These are phyloP conservation scores for Dicerorhinus sumatrensis DNA, from an alignment of 2,113 vertebrate genomes.

Conservation along the genomic window DNA sequence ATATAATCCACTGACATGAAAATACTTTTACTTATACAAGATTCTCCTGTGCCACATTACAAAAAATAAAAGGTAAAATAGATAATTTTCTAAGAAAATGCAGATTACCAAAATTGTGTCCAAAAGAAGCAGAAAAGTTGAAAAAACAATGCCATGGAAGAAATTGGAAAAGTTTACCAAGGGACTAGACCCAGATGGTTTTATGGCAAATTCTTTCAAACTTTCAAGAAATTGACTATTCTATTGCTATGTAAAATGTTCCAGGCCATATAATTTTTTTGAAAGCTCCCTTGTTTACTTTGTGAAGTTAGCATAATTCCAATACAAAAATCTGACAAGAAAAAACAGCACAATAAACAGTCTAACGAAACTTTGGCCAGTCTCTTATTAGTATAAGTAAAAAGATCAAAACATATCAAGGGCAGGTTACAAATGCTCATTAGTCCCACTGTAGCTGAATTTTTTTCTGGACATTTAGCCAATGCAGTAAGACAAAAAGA, in stretches of 20 bases:
- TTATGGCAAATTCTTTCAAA: conserved; percentile 48
- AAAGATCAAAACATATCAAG: neutral
- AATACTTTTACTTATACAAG: neutral
- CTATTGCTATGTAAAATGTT: conserved; percentile 29
- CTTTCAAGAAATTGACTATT: conserved; percentile 33
- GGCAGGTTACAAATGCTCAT: neutral
- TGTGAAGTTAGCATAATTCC: neutral
- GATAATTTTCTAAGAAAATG: conserved; percentile 50
- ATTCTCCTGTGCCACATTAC: neutral
- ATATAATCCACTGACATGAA: neutral
- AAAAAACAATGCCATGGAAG: conserved; percentile 13
- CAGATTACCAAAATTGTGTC: conserved; percentile 16
- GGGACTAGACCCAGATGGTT: conserved; percentile 20
- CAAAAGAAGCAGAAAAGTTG: conserved; percentile 40
- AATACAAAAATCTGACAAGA: neutral
- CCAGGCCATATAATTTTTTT: neutral
- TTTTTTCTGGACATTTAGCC: conserved; percentile 40
- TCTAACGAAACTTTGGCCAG: neutral
- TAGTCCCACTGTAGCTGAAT: neutral
- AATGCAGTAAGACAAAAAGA: conserved; percentile 44
- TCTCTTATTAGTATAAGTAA: neutral
- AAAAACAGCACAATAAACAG: neutral
- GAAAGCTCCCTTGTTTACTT: neutral
- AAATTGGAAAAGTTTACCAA: conserved; percentile 25
- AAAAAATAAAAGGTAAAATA: conserved; percentile 51